phyloP scores from a whole-genome alignment of 2,113 vertebrate species.

The Serilophus lunatus region DNA sequence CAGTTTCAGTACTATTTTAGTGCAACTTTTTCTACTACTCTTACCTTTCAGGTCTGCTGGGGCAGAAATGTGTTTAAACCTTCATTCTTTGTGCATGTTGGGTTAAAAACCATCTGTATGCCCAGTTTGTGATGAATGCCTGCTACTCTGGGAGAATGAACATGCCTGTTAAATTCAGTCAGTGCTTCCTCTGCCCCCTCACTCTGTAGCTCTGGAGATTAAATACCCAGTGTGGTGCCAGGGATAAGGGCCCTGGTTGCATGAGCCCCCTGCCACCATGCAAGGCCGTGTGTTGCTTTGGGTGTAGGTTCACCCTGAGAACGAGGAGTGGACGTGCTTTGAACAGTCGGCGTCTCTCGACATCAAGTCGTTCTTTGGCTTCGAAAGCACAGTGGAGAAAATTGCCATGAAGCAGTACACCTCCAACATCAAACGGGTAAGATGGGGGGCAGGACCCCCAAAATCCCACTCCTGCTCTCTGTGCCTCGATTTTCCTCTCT shows the following conservation, averaged over 20 bases:
- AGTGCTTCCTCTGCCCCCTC: background rate
- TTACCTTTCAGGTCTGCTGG: background rate
- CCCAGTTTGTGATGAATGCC: background rate
- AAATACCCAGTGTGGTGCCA: background rate
- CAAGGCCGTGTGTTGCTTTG: background rate
- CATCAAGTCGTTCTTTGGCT: constrained; percentile 85
- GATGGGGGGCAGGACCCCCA: background rate
- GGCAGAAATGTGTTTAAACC: background rate
- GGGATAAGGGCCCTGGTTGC: background rate
- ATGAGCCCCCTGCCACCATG: background rate
- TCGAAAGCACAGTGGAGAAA: constrained; percentile 82
- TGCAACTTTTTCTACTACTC: background rate
- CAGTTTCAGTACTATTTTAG: background rate
- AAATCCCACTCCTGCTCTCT: background rate
- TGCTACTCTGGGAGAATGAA: background rate
- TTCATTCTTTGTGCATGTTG: background rate
- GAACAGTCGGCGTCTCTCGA: constrained; percentile 83
- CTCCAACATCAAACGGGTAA: constrained; percentile 79
- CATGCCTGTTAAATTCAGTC: background rate
- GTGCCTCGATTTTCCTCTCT: background rate
- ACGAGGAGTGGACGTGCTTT: constrained; percentile 86
- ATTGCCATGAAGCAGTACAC: constrained; percentile 88
- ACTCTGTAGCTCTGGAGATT: background rate
- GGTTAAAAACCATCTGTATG: rapidly evolving
- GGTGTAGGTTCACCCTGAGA: constrained; percentile 82